Conservation (phyloP, 2,797 vertebrate genomes). For the Rhynchonycteris naso region DNA sequence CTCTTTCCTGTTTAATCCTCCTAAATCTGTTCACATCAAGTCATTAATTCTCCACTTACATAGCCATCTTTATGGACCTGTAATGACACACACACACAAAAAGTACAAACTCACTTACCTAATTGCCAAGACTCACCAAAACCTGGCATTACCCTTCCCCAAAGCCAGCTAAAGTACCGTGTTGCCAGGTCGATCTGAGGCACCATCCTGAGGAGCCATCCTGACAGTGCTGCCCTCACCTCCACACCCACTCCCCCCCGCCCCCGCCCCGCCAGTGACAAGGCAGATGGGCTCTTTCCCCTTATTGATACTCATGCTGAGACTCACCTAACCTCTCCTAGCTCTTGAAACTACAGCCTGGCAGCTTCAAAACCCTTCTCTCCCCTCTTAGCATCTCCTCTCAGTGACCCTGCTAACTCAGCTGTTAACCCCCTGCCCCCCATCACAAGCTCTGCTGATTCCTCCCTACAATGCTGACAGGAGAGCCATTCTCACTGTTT, state of each 20-base stretch:
- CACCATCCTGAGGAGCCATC: too few species aligned
- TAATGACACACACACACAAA: background rate
- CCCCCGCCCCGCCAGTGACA: too few species aligned
- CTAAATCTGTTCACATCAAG: background rate
- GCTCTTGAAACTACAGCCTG: background rate
- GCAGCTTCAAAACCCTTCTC: background rate
- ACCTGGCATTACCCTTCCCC: background rate
- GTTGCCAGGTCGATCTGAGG: too few species aligned
- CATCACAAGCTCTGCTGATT: too few species aligned
- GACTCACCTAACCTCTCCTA: background rate
- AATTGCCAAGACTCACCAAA: background rate
- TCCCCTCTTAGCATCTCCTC: background rate
- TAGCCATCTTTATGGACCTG: background rate
- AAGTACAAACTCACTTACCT: background rate
- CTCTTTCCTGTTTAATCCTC: background rate
- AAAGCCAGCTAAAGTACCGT: background rate
- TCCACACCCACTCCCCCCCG: too few species aligned
- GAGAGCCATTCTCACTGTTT: too few species aligned
- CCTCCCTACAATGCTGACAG: too few species aligned
- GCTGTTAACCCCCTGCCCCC: background rate
- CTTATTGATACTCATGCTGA: background rate
- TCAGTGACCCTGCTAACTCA: too few species aligned
- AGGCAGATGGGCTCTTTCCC: background rate
- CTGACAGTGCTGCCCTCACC: background rate
- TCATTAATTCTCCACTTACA: background rate